A percentile compares a stretch with the other conserved stretches of the same genome.
Evolutionary conservation across 1,140 invertebrate genomes (phyloP).

Genomic region (Bombus difficillimus): DNA sequence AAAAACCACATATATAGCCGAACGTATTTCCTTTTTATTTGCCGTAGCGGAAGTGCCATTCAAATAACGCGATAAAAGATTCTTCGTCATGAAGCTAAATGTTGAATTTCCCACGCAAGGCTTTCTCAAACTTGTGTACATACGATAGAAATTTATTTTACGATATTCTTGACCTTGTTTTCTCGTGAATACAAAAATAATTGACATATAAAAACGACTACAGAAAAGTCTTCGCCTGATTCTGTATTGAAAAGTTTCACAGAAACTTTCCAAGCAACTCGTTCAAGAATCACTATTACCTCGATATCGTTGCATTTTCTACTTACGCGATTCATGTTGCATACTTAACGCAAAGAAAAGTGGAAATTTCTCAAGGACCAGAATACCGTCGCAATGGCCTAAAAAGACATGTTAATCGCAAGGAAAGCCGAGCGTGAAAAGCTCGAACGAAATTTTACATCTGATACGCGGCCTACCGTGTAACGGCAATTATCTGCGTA

Average conservation of each 20-base stretch:
- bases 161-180: neutral
- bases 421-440: neutral
- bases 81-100: neutral
- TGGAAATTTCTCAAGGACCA: neutral
- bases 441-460: neutral
- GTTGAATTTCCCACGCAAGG: neutral
- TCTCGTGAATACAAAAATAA: neutral
- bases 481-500: conserved; percentile 43
- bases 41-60: too few relatives aligned
- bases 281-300: neutral
- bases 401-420: conserved; percentile 4
- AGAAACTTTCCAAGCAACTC: neutral
- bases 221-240: neutral
- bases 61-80: neutral
- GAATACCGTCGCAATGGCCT: neutral
- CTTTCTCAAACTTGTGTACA: neutral
- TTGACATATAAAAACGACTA: neutral
- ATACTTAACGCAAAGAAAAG: too few relatives aligned
- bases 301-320: neutral
- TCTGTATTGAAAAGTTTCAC: neutral
- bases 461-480: neutral
- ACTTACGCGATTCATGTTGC: neutral
- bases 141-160: neutral
- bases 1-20: neutral
- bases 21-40: neutral